Evolutionary conservation across 2,113 vertebrate genomes (phyloP).

Genomic region (Thamnophis sirtalis): DNA sequence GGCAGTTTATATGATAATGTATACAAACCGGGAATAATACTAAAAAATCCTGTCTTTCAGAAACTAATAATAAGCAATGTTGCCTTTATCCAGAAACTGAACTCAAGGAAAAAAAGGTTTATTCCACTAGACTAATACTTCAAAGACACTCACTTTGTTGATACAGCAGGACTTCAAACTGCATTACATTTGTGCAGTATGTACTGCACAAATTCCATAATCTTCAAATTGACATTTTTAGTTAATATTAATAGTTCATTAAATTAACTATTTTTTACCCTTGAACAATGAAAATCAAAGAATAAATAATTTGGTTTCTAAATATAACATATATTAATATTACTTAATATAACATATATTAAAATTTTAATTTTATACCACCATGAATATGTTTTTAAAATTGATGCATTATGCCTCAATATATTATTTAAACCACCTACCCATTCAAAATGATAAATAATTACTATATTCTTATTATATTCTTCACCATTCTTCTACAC

Average conservation of each 20-base stretch:
- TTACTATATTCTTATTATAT: slow-evolving; percentile 53
- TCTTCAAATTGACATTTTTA: slow-evolving; percentile 43
- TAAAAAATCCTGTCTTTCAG: background rate
- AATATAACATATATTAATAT: slow-evolving; percentile 48
- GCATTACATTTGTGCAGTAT: slow-evolving; percentile 35
- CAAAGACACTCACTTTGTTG: slow-evolving; percentile 10
- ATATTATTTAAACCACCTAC: slow-evolving; percentile 65
- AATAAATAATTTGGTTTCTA: slow-evolving; percentile 49
- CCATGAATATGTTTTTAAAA: slow-evolving; percentile 66
- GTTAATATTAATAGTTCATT: slow-evolving; percentile 75
- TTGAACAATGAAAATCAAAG: slow-evolving; percentile 38
- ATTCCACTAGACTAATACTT: slow-evolving; percentile 1
- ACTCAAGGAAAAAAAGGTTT: background rate
- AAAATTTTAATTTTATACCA: slow-evolving; percentile 42
- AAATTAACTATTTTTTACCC: slow-evolving; percentile 62
- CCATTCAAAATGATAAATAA: slow-evolving; percentile 63
- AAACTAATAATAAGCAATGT: slow-evolving; percentile 10
- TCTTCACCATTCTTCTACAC: slow-evolving; percentile 4
- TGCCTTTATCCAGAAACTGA: slow-evolving; percentile 9
- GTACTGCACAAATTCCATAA: slow-evolving; percentile 30
- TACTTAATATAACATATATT: slow-evolving; percentile 50
- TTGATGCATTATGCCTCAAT: slow-evolving; percentile 62
- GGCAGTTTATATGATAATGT: background rate
- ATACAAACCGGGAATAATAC: background rate
- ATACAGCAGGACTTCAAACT: slow-evolving; percentile 15